These are phyloP conservation scores for Stegana nigrithorax DNA, from an alignment of 2,888 invertebrate species.

Conservation along the genomic window DNA sequence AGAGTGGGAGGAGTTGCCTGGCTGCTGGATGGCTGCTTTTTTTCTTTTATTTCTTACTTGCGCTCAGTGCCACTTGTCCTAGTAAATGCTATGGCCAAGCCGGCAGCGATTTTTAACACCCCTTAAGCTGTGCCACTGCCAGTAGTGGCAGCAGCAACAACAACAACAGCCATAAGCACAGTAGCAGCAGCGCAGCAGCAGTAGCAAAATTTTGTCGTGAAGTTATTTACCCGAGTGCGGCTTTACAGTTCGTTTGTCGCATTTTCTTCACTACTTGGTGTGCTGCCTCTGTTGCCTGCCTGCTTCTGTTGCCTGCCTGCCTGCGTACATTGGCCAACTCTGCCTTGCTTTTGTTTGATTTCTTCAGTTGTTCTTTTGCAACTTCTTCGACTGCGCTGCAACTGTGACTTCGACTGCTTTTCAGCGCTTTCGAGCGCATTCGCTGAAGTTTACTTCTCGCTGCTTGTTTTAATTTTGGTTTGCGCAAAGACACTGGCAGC, in stretches of 20 bases:
- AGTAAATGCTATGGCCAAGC: no score
- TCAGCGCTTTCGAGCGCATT: slow-evolving; percentile 1
- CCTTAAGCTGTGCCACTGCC: no score
- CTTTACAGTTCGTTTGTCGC: slow-evolving; percentile 56
- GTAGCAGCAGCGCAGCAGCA: no score
- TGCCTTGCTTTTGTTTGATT: slow-evolving; percentile 2
- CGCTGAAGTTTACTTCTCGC: slow-evolving; percentile 9
- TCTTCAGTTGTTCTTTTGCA: slow-evolving; percentile 12
- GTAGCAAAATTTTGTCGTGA: slow-evolving; percentile 38
- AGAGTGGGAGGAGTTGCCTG: slow-evolving; percentile 19
- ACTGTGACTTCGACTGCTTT: slow-evolving; percentile 38
- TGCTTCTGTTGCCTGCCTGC: no score
- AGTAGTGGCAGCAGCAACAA: no score
- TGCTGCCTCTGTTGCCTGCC: no score
- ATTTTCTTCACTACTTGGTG: slow-evolving; percentile 14
- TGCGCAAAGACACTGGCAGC: no score
- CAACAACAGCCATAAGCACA: no score
- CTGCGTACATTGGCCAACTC: no score
- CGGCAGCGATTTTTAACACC: no score
- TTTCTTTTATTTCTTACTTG: slow-evolving; percentile 31
- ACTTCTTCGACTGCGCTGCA: background rate
- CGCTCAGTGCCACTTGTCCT: background rate
- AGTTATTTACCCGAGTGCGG: slow-evolving; percentile 55
- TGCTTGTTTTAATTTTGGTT: slow-evolving; percentile 32
- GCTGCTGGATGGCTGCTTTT: slow-evolving; percentile 45